These are phyloP conservation scores for Silurus lanzhouensis DNA, from an alignment of 2,797 vertebrate species.

Conservation along the genomic window DNA sequence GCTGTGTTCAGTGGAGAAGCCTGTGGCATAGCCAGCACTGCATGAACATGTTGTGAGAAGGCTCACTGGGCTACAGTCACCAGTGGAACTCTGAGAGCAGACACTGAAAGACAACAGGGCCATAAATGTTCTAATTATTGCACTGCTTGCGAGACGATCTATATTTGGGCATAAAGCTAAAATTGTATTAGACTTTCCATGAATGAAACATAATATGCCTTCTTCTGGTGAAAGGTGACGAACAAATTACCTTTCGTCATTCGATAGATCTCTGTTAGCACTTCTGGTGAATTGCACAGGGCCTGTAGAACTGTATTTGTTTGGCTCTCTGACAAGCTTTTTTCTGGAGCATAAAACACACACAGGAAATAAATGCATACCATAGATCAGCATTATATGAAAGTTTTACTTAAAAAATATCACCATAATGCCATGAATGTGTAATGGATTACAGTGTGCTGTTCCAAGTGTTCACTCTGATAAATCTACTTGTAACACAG, in stretches of 20 bases:
- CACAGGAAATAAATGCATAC: neutral
- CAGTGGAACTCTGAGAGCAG: constrained; percentile 61
- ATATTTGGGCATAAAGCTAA: neutral
- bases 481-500: no score
- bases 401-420: neutral
- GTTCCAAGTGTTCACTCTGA: constrained; percentile 32
- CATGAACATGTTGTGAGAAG: constrained; percentile 71
- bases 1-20: constrained; percentile 80
- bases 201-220: constrained; percentile 11
- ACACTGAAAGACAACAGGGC: constrained; percentile 63
- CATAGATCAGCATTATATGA: neutral
- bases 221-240: constrained; percentile 11
- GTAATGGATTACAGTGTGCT: constrained; percentile 5
- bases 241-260: constrained; percentile 72
- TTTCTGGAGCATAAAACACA: constrained; percentile 68
- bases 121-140: constrained; percentile 19
- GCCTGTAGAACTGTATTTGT: constrained; percentile 64
- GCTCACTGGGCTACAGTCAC: constrained; percentile 60
- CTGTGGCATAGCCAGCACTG: constrained; percentile 71
- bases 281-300: constrained; percentile 72
- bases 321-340: constrained; percentile 68
- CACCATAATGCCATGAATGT: neutral
- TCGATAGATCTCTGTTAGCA: constrained; percentile 73
- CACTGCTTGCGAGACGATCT: neutral
- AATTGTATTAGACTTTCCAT: neutral